Base-by-base conservation (phyloP, 2,888 invertebrate species). In the Tortricodes alternella region DNA sequence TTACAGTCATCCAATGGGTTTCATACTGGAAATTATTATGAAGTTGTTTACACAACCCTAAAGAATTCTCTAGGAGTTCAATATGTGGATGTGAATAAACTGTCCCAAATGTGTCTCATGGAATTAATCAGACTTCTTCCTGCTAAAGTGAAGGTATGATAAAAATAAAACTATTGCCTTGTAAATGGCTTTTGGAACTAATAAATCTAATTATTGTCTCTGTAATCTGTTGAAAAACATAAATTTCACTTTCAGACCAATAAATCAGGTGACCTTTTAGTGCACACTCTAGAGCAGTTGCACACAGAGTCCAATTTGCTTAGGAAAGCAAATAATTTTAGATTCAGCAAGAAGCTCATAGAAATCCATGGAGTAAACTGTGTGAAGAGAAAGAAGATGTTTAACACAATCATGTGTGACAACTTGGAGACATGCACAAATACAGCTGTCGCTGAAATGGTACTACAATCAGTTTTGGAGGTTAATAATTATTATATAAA, bases 11-110 rank as follows among this genome's bases (percentile, higher is more conserved):
- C 49, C 13, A 50, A 38, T 11, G 43, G 44, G 8, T 58, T 58
- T 34, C 60, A 70, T 37, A 62, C 64, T 53, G 84, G 89, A 3
- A 90, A 90, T 68, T 90, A 83, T 58, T 85, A 86, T 74, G 88
- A 89, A 70, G 86, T 88, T 9, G 69, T 89, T 24, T 83, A 81
- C 57, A 70, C 67, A 19, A 76, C 71, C 46, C 60, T 89, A 2
- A 78, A 74, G 41, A 84, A 80, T 59, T 63, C 69, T 9, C 62
- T 80, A 11, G 21, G 64, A 44, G 81, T 82, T 34, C 84, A 79
- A 62, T 79, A 86, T 62, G 60, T 77, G 8, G 74, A 80, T 62
- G 65, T 82, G 1, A 81, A 81, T 19, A 73, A 74, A 48, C 60
- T 78, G 39, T 71, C 78, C 2, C 69, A 78, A 39, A 62, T 73